A percentile compares a stretch with the other conserved stretches of the same genome.
These are phyloP conservation scores for Periparus ater DNA, from an alignment of 2,797 vertebrate species.

Conservation along the genomic window DNA sequence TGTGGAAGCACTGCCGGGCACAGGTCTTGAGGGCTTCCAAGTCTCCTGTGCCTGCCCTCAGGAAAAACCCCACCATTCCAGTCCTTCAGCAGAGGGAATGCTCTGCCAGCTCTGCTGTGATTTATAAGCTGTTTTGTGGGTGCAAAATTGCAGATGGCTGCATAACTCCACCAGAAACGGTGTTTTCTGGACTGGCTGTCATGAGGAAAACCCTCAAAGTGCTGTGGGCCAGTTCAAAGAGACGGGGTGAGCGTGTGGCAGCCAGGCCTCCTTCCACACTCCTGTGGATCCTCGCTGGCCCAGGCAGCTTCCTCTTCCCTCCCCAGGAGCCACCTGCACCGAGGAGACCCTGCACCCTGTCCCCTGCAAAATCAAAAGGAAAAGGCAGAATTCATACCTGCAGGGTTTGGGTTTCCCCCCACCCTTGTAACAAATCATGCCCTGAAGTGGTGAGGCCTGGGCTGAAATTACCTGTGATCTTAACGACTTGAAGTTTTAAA, in stretches of 20 bases:
- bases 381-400: not conserved
- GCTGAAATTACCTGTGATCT: constrained; percentile 28
- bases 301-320: not conserved
- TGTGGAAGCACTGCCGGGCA: not conserved
- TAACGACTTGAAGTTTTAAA: constrained; percentile 6
- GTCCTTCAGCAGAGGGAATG: not conserved
- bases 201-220: not conserved
- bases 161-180: accelerated
- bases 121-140: not conserved
- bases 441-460: not conserved
- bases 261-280: not conserved
- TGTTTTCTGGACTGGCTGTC: not conserved
- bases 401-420: not conserved
- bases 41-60: not conserved
- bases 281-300: not conserved
- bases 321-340: not conserved
- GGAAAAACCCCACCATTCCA: not conserved
- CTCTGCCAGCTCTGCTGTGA: not conserved
- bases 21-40: not conserved
- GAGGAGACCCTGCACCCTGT: not conserved
- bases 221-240: not conserved
- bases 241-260: not conserved
- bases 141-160: not conserved
- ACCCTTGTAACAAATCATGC: not conserved
- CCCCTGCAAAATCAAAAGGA: not conserved